Conservation (phyloP, 2,888 invertebrate species). For the Caenorhabditis becei region DNA sequence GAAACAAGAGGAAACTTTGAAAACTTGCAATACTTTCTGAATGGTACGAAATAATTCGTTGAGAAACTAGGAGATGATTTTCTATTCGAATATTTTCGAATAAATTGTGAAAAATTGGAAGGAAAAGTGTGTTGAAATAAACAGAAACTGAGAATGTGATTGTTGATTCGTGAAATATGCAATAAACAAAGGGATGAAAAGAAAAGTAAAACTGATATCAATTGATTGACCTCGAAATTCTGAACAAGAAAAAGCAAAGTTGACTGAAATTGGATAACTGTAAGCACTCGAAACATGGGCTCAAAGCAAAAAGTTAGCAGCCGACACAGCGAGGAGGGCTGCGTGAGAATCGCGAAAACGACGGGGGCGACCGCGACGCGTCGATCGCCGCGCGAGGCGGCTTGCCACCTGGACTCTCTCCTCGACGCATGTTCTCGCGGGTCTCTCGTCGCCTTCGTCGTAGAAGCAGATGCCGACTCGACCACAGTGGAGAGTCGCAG, state of each 20-base stretch:
- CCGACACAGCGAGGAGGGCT: constrained; percentile 1
- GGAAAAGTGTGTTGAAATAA: too few relatives aligned
- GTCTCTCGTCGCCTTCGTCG: not conserved
- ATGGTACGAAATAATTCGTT: too few relatives aligned
- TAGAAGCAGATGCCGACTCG: not conserved
- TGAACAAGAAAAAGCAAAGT: not conserved
- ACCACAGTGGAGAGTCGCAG: not conserved
- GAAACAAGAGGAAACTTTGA: too few relatives aligned
- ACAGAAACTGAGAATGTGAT: not conserved
- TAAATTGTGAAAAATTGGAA: too few relatives aligned
- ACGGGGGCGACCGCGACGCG: constrained; percentile 35
- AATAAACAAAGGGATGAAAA: not conserved
- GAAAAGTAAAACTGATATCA: not conserved
- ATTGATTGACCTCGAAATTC: not conserved
- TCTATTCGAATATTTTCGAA: too few relatives aligned
- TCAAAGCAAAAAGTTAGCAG: constrained; percentile 5
- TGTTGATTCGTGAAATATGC: not conserved
- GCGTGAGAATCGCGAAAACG: constrained; percentile 42
- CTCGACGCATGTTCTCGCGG: not conserved
- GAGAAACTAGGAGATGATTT: too few relatives aligned
- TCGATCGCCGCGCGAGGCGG: constrained; percentile 16
- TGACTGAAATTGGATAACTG: not conserved
- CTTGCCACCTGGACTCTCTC: not conserved
- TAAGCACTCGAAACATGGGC: not conserved
- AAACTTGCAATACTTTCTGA: too few relatives aligned